Evolutionary conservation across 2,888 invertebrate genomes (phyloP), one percentile per base, ranked within the genome.

Genomic region (Pterostichus niger): DNA sequence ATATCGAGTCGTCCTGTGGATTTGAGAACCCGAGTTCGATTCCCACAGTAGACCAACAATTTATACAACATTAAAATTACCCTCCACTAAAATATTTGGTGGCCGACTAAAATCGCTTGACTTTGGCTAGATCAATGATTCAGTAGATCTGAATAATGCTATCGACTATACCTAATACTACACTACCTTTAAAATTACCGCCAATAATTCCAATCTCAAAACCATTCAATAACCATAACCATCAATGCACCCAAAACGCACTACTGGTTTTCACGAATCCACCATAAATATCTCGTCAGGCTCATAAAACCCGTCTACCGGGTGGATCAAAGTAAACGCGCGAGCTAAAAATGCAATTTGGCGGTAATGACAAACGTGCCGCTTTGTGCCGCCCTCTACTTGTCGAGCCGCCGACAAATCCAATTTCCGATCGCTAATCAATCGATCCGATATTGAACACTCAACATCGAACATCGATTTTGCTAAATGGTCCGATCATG

Each of bases 351-450:
- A 61, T 64, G 79, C 44, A 79, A 79, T 79, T 79, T 79, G 61
- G 52, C 76, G 35, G 49, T 79, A 81, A 81, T 81, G 15, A 64
- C 54, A 2, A 40, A 9, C 17, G 80, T 71, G 52, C 80, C 54
- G 68, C 68, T 71, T 71, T 40, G 15, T 35, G 35, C 79, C 61
- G 79, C 80, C 71, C 56, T 81, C 13, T 81, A 54, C 13, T 79
- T 64, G 79, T 6, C 10, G 15, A 15, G n/a, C 71, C 71, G 80
- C 68, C 80, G 54, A n/a, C 54, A 40, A 56, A 44, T 56, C 56
- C 71, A 54, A 68, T 81, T 71, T 52, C 54, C 80, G 35, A 81
- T 54, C 80, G 33, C 68, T 81, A 71, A 79, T 79, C 44, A 44
- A 79, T 81, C 44, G 80, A 80, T 78, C 40, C 59, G 56, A 56